Evolutionary conservation across 2,888 invertebrate genomes (phyloP), one percentile per base, ranked within the genome.

Genomic region (Cybosia mesomella): DNA sequence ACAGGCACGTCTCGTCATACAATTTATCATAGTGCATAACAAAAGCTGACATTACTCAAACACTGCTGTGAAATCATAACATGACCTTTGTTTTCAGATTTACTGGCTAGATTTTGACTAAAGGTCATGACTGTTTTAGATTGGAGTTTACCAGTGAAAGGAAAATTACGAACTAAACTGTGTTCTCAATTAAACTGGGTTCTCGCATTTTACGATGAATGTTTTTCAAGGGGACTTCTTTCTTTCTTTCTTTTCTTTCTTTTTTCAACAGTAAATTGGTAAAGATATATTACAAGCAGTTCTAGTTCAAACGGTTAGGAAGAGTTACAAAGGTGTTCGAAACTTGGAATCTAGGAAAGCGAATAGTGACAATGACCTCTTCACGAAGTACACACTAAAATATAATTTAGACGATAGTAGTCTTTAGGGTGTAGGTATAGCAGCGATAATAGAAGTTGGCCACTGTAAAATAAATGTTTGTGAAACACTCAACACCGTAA

Each of bases 401-500:
- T 34, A 68, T 43, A 62, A 10, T 70, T 57, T 54, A 34, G 32
- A 65, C 68, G 54, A 86, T 83, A 79, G 49, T 76, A 39, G 39
- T 59, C 71, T 73, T 78, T 82, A 77, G 28, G 0, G 0, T 0
- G 0, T 32, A 28, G n/a, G n/a, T 36, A 39, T 82, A 84, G 70
- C 71, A 70, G 58, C 63, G 59, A 64, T 70, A 71, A 58, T 76
- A 54, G 39, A 24, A 61, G 28, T 32, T 34, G 36, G 34, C 39
- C 58, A 59, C 22, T 22, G 71, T 64, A 77, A 80, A 79, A 72
- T 77, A 77, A 83, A 82, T 83, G 73, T 86, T 85, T 83, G 82
- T 73, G 70, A 77, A 80, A 72, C 78, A 80, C 79, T 85, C 83
- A 72, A 81, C 83, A 75, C 75, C 81, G 72, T 70, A 85, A 87